Evolutionary conservation across 1,140 invertebrate species (phyloP), one percentile per base, ranked within the genome.

Genomic region (Mamestra configurata): DNA sequence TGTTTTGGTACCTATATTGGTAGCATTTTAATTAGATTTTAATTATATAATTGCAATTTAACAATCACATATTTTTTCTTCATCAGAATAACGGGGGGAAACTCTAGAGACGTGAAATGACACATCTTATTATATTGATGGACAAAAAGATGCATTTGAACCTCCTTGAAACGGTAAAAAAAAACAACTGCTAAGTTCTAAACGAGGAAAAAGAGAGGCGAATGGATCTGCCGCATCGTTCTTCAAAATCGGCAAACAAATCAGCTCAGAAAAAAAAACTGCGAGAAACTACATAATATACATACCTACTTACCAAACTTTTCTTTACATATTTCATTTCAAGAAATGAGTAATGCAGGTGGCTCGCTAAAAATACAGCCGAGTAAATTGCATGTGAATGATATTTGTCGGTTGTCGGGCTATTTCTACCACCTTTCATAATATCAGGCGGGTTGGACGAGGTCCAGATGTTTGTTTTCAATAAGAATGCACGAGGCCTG

Each of bases 391-490:
- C 35, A 57, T 57, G 24, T 15, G 71, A 73, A 57, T 73, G 20
- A 55, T 73, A 73, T 40, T 73, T 57, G 71, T 73, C 18, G 18
- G 43, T 31, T 71, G n/a, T 64, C 35, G 35, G 66, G 66, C 71
- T 73, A 73, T 73, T 73, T 73, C 27, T 57, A 57, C 40, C 20
- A 59, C 20, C 51, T 57, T 73, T 73, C 71, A 73, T 57, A 73
- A 57, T n/a, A 61, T 49, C 49, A 55, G 71, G 43, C 27, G 4
- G 51, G 20, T 43, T 73, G 71, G 51, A 73, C 18, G 18, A n/a
- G 51, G 2, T 35, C 71, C 71, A 73, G 49, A 35, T 57, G 46
- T 73, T 72, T 72, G 70, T 72, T 73, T 57, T 37, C 51, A 73
- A 55, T 35, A 72, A 72, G 49, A 72, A 73, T 59, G 35, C 51